These are phyloP conservation scores for Peromyscus melanophrys DNA, from an alignment of 2,797 vertebrate genomes.

Conservation along the genomic window DNA sequence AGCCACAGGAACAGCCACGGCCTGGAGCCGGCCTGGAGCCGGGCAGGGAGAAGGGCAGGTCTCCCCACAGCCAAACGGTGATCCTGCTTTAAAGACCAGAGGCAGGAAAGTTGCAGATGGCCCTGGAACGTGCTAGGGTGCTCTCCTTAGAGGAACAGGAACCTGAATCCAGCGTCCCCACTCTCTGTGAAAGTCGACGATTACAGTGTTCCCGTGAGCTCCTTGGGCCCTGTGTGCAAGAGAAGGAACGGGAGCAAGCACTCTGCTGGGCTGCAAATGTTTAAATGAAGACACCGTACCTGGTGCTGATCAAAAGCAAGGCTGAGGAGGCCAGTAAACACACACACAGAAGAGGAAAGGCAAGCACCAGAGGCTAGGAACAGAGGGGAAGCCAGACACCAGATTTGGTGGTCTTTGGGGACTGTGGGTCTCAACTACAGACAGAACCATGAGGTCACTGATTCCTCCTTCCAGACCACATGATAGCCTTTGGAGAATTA, in stretches of 20 bases:
- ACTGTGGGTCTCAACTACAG: slow-evolving; percentile 9
- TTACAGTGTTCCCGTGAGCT: background rate
- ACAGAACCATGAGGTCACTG: background rate
- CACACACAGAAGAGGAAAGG: background rate
- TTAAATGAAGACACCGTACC: background rate
- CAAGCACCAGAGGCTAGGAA: background rate
- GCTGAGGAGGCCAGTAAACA: background rate
- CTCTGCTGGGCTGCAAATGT: background rate
- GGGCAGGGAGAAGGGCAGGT: background rate
- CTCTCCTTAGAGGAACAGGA: background rate
- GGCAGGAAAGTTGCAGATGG: background rate
- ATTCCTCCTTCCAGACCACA: slow-evolving; percentile 50
- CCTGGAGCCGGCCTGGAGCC: background rate
- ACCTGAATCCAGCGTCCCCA: background rate
- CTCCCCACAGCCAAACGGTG: background rate
- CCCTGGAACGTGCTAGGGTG: background rate
- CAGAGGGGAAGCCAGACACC: background rate
- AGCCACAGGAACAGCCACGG: background rate
- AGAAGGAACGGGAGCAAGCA: background rate
- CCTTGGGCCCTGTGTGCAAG: background rate
- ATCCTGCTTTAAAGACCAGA: background rate
- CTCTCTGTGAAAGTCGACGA: background rate
- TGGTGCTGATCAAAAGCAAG: background rate
- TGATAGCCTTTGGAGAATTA: background rate
- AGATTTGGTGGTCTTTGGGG: background rate